Base-by-base conservation (phyloP, 2,113 vertebrate genomes). In the Gavia stellata region DNA sequence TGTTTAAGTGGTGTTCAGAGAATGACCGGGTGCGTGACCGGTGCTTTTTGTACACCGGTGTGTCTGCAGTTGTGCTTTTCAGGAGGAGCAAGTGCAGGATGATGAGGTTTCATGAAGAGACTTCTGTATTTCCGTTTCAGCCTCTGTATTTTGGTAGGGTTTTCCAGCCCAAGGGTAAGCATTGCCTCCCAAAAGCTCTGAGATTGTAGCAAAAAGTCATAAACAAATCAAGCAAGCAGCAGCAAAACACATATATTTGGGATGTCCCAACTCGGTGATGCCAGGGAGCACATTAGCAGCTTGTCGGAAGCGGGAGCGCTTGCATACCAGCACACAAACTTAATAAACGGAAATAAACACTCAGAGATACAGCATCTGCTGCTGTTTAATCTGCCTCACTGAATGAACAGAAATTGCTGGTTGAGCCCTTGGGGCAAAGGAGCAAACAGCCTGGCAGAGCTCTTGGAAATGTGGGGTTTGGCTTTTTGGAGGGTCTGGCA, bases 11-110 rank as follows among this genome's bases (percentile, higher is more conserved):
- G 26, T 45, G 61, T 50, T 89, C 61, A 79, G 68, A 72, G 42
- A 56, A 49, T 19, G 44, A 6, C 13, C 10, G 4, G 2, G 0
- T 55, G 63, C 58, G 5, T 10, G 18, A 34, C 36, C 1, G 5
- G n/a, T 0, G 0, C 7, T 34, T n/a, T 81, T 52, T 56, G 18
- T 73, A 5, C 10, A 6, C 38, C 3, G 2, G 10, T 50, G 16
- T 24, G 20, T 31, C 59, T 71, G n/a, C 21, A 8, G 72, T 1
- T 5, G 1, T 78, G 68, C 38, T 79, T 75, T 81, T 34, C 34
- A 16, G 62, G 44, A 81, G 65, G 55, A 75, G 40, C 10, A 40
- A 68, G 24, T 36, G 81, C 70, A 63, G 34, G 49, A 29, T 38
- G 58, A 23, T 72, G 63, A 67, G 19, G 12, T 53, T 84, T 84